Base-by-base conservation (phyloP, 2,888 invertebrate species). In the Napeogenes sylphis region DNA sequence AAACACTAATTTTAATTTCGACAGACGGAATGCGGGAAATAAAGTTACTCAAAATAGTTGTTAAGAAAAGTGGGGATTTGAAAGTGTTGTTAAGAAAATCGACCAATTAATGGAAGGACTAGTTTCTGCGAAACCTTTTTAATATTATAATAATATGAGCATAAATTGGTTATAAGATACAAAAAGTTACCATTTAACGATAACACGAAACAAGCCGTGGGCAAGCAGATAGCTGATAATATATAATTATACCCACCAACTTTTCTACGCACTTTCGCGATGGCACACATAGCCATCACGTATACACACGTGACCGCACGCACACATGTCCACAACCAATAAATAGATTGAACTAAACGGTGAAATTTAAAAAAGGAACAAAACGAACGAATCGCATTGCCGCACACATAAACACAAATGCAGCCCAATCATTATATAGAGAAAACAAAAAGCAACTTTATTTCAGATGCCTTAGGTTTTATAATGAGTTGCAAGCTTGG, bases 341-440 rank as follows among this genome's bases (percentile, higher is more conserved):
- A 90, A 90, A 90, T 90, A 90, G 90, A 90, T 90, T 89, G 89
- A 87, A 89, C 90, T 90, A 90, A 90, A 90, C 89, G 90, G 90
- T 90, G 90, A 90, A 90, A 89, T 90, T 89, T 90, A 89, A 90
- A 90, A 90, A 90, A 90, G 83, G 84, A 90, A 90, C 81, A 88
- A 90, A 90, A 90, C 81, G 84, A 87, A 84, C 86, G 88, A 88
- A 84, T 85, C 83, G 81, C 79, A 80, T 76, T 77, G 80, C 67
- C 89, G 87, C 87, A 90, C 89, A 75, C 82, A 67, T 59, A 62
- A 66, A 65, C 67, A 66, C 62, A 74, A 81, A 81, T 83, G 89
- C 89, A 90, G 84, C 82, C 87, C 87, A 85, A 89, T 90, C 86
- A 90, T 89, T 88, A 84, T 74, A 61, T 51, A 58, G 21, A 14